Evolutionary conservation across 2,888 invertebrate genomes (phyloP).

Genomic region (Julus scandinavius): DNA sequence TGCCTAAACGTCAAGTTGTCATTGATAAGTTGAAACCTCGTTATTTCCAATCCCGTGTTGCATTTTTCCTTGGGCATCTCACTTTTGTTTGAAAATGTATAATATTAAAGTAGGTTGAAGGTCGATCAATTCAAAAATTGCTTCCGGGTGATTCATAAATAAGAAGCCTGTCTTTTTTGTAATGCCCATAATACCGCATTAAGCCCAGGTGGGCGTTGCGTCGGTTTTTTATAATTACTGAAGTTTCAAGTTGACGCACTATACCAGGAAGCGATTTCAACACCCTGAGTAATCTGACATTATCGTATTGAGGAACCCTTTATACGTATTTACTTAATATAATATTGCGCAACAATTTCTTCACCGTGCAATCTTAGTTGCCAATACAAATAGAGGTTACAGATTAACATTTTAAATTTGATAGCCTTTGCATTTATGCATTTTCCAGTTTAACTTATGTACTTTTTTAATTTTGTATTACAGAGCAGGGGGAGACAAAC

Average conservation of each 20-base stretch:
- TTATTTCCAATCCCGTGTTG: no score
- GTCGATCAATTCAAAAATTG: not conserved
- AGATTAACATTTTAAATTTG: no score
- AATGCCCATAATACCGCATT: no score
- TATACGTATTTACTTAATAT: not conserved
- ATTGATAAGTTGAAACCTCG: no score
- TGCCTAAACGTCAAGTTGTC: no score
- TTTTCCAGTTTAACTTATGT: not conserved
- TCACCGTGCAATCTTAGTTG: not conserved
- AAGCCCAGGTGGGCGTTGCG: no score
- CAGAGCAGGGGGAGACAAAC: slow-evolving; percentile 53
- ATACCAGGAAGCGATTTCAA: slow-evolving; percentile 21
- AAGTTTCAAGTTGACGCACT: not conserved
- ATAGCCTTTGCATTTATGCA: not conserved
- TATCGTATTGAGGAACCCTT: not conserved
- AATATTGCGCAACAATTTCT: not conserved
- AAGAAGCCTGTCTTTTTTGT: no score
- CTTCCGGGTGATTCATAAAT: not conserved
- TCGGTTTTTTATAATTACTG: not conserved
- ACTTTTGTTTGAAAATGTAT: no score
- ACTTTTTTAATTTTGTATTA: not conserved
- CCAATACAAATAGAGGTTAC: not conserved
- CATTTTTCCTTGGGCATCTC: no score
- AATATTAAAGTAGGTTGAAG: not conserved
- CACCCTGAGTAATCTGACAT: not conserved